Evolutionary conservation across 1,140 invertebrate species (phyloP).

Genomic region (Penaeus vannamei): DNA sequence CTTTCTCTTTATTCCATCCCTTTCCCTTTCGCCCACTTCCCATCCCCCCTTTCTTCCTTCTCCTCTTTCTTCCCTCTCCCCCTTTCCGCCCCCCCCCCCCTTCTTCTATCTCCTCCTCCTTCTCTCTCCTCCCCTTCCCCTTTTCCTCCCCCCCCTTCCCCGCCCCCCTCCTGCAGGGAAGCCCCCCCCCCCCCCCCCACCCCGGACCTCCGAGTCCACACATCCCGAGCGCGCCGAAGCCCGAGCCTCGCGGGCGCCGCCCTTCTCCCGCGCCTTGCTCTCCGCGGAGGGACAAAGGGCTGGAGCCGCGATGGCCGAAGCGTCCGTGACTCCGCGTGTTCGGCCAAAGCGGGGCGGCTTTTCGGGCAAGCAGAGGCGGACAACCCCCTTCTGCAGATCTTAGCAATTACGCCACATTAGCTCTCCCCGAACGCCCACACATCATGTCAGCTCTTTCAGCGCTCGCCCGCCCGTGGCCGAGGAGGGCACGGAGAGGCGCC

Average conservation of each 20-base stretch:
- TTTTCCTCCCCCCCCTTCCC: too few species aligned
- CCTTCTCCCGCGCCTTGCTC: too few species aligned
- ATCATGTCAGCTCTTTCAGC: conserved; percentile 53
- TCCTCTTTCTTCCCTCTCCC: background rate
- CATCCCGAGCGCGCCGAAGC: too few species aligned
- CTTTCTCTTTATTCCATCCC: background rate
- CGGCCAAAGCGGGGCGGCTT: conserved; percentile 23
- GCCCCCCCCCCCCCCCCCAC: too few species aligned
- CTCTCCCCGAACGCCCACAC: conserved; percentile 47
- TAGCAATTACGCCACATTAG: conserved; percentile 58
- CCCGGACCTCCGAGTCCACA: too few species aligned
- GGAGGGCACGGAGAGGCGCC: conserved; percentile 17
- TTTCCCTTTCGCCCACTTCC: background rate
- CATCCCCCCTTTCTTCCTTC: background rate
- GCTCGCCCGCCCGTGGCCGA: background rate
- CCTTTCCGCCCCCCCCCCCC: background rate
- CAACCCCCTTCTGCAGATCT: conserved; percentile 48
- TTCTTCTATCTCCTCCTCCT: background rate
- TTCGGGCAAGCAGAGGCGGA: conserved; percentile 30
- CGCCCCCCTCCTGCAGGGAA: too few species aligned
- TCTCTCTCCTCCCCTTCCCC: background rate
- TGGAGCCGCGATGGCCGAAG: too few species aligned
- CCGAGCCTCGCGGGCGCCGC: too few species aligned
- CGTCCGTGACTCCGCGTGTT: background rate
- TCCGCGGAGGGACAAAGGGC: too few species aligned